phyloP scores from a whole-genome alignment of 1,140 invertebrate species.

The Tigriopus japonicus region DNA sequence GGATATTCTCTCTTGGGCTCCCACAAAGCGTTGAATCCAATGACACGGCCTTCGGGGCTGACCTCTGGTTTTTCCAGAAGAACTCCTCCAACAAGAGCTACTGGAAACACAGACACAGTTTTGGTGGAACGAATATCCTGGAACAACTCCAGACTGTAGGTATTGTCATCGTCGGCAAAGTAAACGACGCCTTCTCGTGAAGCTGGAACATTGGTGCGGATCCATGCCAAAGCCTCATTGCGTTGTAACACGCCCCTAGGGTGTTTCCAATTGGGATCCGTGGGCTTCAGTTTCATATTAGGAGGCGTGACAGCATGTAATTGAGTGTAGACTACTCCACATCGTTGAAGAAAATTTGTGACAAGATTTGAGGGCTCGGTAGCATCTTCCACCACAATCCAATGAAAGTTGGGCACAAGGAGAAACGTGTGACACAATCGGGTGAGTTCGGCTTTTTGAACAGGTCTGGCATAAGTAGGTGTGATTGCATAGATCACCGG shows the following conservation, averaged over 20 bases:
- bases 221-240: conserved; percentile 51
- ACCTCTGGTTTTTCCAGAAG: conserved; percentile 64
- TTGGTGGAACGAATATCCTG: conserved; percentile 67
- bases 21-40: conserved; percentile 47
- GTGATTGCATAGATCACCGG: conserved; percentile 28
- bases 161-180: conserved; percentile 98
- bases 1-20: conserved; percentile 76
- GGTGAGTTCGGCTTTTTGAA: conserved; percentile 26
- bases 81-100: conserved; percentile 77
- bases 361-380: conserved; percentile 53
- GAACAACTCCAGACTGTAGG: conserved; percentile 72
- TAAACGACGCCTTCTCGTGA: conserved; percentile 57
- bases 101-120: conserved; percentile 89
- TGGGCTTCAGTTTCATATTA: conserved; percentile 41
- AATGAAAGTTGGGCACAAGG: conserved; percentile 73
- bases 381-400: conserved; percentile 87
- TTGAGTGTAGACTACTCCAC: conserved; percentile 54
- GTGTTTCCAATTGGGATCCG: conserved; percentile 68
- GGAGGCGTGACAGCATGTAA: conserved; percentile 48
- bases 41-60: conserved; percentile 39
- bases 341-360: conserved; percentile 49
- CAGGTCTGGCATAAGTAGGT: conserved; percentile 30
- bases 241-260: conserved; percentile 85
- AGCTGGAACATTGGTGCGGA: conserved; percentile 19
- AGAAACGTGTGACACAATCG: conserved; percentile 70